Conservation (phyloP, 2,888 invertebrate species). For the Omphaloscelis lunosa region DNA sequence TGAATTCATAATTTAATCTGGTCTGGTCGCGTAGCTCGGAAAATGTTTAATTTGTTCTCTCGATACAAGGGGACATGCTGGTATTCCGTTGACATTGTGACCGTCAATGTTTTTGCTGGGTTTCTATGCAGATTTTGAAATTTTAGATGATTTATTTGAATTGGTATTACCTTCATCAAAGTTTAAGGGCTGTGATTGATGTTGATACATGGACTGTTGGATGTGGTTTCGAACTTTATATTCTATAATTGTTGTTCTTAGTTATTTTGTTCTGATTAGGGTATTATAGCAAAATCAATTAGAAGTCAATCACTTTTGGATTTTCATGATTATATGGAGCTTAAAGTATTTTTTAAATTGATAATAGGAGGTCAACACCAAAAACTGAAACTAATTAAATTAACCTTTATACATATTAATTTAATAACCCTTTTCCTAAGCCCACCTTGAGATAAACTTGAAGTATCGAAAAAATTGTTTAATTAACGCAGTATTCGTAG, state of each 20-base stretch:
- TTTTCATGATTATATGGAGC: neutral
- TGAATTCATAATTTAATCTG: constrained; percentile 86
- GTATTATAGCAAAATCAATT: neutral
- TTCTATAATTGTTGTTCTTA: neutral
- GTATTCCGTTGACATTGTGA: constrained; percentile 64
- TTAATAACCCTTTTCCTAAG: constrained; percentile 10
- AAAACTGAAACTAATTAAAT: constrained; percentile 1
- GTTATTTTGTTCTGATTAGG: neutral
- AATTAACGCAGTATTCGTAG: constrained; percentile 49
- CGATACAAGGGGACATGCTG: constrained; percentile 70
- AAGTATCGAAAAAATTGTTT: constrained; percentile 41
- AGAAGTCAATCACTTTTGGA: neutral
- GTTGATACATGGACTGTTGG: neutral
- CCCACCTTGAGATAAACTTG: constrained; percentile 17
- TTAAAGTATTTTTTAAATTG: neutral
- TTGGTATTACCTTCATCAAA: neutral
- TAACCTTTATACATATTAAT: constrained; percentile 12
- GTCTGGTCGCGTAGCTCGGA: constrained; percentile 67
- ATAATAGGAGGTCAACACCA: neutral
- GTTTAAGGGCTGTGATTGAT: constrained; percentile 29
- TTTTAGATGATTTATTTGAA: constrained; percentile 33
- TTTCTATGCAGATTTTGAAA: constrained; percentile 43
- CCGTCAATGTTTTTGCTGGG: constrained; percentile 46
- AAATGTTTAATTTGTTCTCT: constrained; percentile 80
- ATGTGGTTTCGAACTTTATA: neutral